Evolutionary conservation across 2,888 invertebrate genomes (phyloP), one percentile per base, ranked within the genome.

Genomic region (Pseudococcus jackbeardsleyi): DNA sequence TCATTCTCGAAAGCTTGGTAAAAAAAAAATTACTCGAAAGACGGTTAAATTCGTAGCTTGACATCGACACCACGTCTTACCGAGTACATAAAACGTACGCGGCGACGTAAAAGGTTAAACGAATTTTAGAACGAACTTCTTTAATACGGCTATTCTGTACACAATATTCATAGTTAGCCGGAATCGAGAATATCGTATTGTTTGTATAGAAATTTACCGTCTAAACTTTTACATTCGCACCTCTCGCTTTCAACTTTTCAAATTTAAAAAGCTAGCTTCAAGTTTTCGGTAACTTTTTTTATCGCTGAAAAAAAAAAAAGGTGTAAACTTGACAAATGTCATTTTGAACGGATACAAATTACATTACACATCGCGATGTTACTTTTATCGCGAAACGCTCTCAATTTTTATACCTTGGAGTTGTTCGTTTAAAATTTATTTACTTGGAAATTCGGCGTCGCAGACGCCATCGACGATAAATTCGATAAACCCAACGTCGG

Each of bases 301-400:
- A 77, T 33, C 77, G 77, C n/a, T 26, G 68, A 9, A 64, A 39
- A 77, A 68, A 77, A 68, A 39, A 77, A 77, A 77, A 33, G 39
- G 77, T 77, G 77, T 77, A 77, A 77, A 77, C 77, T 77, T 77
- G 77, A 77, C 77, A 77, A 77, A 77, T 77, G 77, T 42, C 77
- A 77, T 77, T 77, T 77, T 39, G 77, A 77, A 77, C 77, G 77
- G 33, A 39, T 77, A 77, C 77, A 77, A 77, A 77, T 77, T 77
- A 42, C n/a, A 77, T 77, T 77, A 77, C 68, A 22, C 22, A 68
- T 26, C 26, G 68, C 68, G 68, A 68, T 22, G 68, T 26, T 68
- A 9, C 11, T 26, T 26, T 26, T 68, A 26, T 54, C 54, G 54
- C n/a, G 17, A n/a, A n/a, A 54, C 7, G n/a, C n/a, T 6, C n/a